A percentile compares a stretch with the other conserved stretches of the same genome.
Evolutionary conservation across 1,140 invertebrate species (phyloP).

Genomic region (Nebria ingens): DNA sequence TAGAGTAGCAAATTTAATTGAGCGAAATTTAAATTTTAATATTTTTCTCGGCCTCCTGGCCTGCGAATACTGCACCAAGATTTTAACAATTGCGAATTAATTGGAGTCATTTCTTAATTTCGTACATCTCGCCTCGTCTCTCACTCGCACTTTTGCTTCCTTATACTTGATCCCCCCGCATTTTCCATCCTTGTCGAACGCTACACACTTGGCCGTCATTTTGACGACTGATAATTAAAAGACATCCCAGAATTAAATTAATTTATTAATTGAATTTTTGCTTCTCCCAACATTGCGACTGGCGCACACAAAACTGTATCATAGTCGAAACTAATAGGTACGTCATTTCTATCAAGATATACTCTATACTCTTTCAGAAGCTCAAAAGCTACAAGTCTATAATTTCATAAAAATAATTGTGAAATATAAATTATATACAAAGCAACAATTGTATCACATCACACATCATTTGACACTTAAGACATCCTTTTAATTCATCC

Average conservation of each 20-base stretch:
- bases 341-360: too few species aligned
- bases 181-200: not conserved
- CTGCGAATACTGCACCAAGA: not conserved
- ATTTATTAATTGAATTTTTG: slow-evolving; percentile 8
- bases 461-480: too few species aligned
- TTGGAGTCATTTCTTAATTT: slow-evolving; percentile 9
- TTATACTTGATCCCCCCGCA: not conserved
- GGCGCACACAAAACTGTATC: too few species aligned
- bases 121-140: not conserved
- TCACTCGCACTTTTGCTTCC: not conserved
- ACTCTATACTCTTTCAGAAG: too few species aligned
- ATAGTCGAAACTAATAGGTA: too few species aligned
- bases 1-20: not conserved
- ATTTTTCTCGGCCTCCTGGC: not conserved
- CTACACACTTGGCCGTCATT: slow-evolving; percentile 3
- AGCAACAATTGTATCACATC: too few species aligned
- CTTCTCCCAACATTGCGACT: too few species aligned
- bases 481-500: too few species aligned
- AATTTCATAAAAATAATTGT: too few species aligned
- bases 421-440: too few species aligned
- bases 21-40: slow-evolving; percentile 7
- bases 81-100: slow-evolving; percentile 4
- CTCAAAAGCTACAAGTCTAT: too few species aligned
- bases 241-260: slow-evolving; percentile 7
- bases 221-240: slow-evolving; percentile 9